Evolutionary conservation across 2,797 vertebrate species (phyloP), one percentile per base, ranked within the genome.

Genomic region (Phrynocephalus forsythii): DNA sequence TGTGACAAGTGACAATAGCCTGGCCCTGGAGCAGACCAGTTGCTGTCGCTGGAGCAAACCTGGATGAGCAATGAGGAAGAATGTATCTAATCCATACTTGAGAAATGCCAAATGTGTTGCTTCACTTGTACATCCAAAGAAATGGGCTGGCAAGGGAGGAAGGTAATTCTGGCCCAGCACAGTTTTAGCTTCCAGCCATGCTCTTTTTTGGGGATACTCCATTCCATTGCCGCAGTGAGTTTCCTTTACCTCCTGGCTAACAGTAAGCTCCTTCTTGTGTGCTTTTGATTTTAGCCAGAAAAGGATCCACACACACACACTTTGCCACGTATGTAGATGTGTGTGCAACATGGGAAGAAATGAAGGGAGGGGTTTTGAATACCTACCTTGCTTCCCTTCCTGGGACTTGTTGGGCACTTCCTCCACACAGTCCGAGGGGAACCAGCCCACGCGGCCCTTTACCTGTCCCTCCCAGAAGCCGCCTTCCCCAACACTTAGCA

Each of bases 381-480:
- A 68, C 67, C 91, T 93, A 97, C 96, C 98, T 96, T 98, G 97
- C 93, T 97, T 98, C 75, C 97, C 97, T 44, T 97, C 97, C 87
- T 98, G 96, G 15, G 96, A 93, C 75, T 95, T 97, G 92, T 98
- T 98, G 0, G 95, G 94, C 50, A 96, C 95, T 95, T 99, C 98
- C 94, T 99, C 98, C 92, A 98, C 97, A 33, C 98, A 98, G 94
- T 98, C 98, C 0, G 98, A 98, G 69, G 98, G 98, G 95, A 99
- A 99, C 98, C 98, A 99, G 85, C 98, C 98, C 0, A 98, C 95
- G 11, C 98, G 97, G 91, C 98, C 98, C 91, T 97, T 97, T 92
- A 98, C 98, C 60, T 98, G 98, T 71, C 98, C 98, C 96, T 99
- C 98, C 98, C 98, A 99, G 96, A 98, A 99, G 30, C 98, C 98